These are phyloP conservation scores for Polia nebulosa DNA, from an alignment of 2,888 invertebrate genomes.

Conservation along the genomic window DNA sequence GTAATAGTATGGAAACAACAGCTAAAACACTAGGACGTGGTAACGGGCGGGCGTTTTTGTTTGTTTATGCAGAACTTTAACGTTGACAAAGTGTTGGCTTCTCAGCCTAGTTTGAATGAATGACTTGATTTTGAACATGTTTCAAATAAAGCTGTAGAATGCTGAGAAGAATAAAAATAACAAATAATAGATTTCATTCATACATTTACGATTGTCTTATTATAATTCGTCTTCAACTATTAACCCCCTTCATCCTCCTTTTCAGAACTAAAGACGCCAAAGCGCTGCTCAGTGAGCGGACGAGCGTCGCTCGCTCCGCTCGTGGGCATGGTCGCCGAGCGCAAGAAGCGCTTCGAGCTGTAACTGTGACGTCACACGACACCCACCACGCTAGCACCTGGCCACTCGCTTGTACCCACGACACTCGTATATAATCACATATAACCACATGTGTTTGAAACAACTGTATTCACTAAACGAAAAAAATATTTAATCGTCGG, in stretches of 20 bases:
- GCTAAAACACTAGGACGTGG: too few species aligned
- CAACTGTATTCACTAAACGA: constrained; percentile 29
- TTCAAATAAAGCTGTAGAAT: too few species aligned
- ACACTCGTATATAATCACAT: constrained; percentile 48
- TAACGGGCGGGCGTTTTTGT: too few species aligned
- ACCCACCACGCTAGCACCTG: constrained; percentile 89
- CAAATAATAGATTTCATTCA: too few species aligned
- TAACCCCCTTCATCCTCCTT: not conserved
- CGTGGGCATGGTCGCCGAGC: constrained; percentile 94
- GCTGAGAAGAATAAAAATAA: too few species aligned
- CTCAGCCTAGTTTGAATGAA: too few species aligned
- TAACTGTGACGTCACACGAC: constrained; percentile 63
- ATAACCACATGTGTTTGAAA: constrained; percentile 45
- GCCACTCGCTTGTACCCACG: constrained; percentile 78
- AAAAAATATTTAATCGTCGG: constrained; percentile 41
- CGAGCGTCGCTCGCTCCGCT: constrained; percentile 89
- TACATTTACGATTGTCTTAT: too few species aligned
- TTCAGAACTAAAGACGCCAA: constrained; percentile 83
- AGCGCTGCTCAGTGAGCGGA: constrained; percentile 84
- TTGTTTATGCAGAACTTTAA: too few species aligned
- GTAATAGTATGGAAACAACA: too few species aligned
- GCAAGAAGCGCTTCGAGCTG: constrained; percentile 93
- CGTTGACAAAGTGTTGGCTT: too few species aligned
- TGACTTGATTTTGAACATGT: too few species aligned
- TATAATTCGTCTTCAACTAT: too few species aligned